Evolutionary conservation across 2,797 vertebrate species (phyloP), one percentile per base, ranked within the genome.

Genomic region (Mico argentatus): DNA sequence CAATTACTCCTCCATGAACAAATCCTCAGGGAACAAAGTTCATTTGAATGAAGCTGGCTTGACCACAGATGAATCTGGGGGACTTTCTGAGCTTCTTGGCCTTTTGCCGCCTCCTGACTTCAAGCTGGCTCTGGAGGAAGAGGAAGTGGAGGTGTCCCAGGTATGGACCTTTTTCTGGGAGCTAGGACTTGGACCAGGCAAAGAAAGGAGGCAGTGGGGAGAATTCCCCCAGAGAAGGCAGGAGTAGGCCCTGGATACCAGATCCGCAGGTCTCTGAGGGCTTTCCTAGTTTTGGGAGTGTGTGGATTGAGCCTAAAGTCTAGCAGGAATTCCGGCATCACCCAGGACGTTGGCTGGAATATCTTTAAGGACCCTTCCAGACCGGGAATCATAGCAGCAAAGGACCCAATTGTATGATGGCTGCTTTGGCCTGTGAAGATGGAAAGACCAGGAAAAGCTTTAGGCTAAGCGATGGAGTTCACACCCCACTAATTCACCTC

Each of bases 1-100:
- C 95, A 97, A 36, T 77, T 88, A 94, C 70, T 90, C 48, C 86
- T 96, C 59, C 75, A 3, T 19, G 57, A 96, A 57, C 82, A 88
- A 97, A 73, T 96, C 90, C 57, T 91, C 20, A 13, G 90, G 93
- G 95, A 91, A 84, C 86, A 89, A 93, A 96, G 86, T 96, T 95
- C 95, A 84, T 91, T 91, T 95, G 76, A 57, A 92, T 67, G 91
- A 94, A 94, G 86, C 70, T 86, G 59, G 82, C 94, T 92, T 92
- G 85, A 92, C 61, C 93, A 64, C 85, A 7, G 44, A 80, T 41
- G 75, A 96, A 75, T 61, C 93, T 48, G 94, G 76, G 67, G 72
- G 50, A 76, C 59, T 87, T 75, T 70, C 82, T 73, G 82, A 76
- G 77, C 82, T 70, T 89, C 48, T 67, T 88, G 70, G 92, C 86